phyloP scores from a whole-genome alignment of 2,888 invertebrate genomes.

The Trissonchulus latispiculum region DNA sequence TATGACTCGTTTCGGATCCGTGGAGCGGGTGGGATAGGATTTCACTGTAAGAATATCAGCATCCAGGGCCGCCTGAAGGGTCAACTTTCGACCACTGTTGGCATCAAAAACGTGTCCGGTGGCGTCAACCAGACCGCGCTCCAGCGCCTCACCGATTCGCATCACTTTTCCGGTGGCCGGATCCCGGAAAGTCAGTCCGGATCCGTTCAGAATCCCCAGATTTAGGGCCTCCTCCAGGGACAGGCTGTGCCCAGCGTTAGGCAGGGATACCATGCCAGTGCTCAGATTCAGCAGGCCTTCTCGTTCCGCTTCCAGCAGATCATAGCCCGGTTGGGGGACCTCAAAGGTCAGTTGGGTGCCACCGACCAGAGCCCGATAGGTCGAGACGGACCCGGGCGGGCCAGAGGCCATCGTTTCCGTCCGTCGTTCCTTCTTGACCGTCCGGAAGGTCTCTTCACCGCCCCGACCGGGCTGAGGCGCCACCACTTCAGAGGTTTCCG shows the following conservation, averaged over 20 bases:
- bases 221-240: constrained; percentile 73
- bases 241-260: constrained; percentile 67
- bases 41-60: background rate
- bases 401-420: constrained; percentile 20
- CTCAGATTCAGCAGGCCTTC: constrained; percentile 66
- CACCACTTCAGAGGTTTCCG: constrained; percentile 15
- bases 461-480: constrained; percentile 9
- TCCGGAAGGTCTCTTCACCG: constrained; percentile 19
- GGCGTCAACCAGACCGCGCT: constrained; percentile 62
- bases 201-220: constrained; percentile 66
- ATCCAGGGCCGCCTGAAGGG: constrained; percentile 34
- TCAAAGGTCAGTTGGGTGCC: constrained; percentile 49
- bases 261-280: constrained; percentile 69
- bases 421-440: constrained; percentile 3
- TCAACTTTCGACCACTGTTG: constrained; percentile 47
- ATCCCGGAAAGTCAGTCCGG: constrained; percentile 68
- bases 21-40: background rate
- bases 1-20: constrained; percentile 6
- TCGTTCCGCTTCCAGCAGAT: constrained; percentile 65
- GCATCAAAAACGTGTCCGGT: constrained; percentile 59
- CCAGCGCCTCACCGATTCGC: constrained; percentile 55
- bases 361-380: constrained; percentile 7
- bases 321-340: constrained; percentile 69
- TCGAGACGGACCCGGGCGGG: constrained; percentile 14
- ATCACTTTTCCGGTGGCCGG: constrained; percentile 54